A percentile compares a stretch with the other conserved stretches of the same genome.
Evolutionary conservation across 2,888 invertebrate species (phyloP).

Genomic region (Limnephilus lunatus): DNA sequence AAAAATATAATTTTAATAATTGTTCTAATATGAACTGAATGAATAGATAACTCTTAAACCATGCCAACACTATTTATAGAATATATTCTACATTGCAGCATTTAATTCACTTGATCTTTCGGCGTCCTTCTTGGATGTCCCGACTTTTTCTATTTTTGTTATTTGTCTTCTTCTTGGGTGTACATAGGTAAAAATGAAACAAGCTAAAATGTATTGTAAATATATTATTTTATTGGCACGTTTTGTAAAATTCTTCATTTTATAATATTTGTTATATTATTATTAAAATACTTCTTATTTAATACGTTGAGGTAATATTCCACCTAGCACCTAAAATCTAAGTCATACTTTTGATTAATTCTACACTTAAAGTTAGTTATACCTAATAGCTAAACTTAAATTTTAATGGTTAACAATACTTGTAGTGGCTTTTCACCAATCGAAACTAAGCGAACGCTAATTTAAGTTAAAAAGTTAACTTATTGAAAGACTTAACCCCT

Average conservation of each 20-base stretch:
- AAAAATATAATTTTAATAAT: too few relatives aligned
- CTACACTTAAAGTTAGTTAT: background rate
- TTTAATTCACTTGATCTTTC: too few relatives aligned
- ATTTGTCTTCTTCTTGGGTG: too few relatives aligned
- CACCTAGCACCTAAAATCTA: background rate
- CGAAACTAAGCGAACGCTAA: background rate
- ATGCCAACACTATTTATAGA: too few relatives aligned
- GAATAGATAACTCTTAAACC: too few relatives aligned
- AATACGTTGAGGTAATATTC: constrained; percentile 18
- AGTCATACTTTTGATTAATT: background rate
- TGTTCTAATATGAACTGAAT: too few relatives aligned
- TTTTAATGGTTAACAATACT: background rate
- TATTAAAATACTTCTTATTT: background rate
- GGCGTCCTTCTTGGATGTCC: too few relatives aligned
- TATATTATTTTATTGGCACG: constrained; percentile 9
- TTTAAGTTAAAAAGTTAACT: too few relatives aligned
- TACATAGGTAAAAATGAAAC: background rate
- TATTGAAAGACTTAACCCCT: too few relatives aligned
- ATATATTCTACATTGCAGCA: too few relatives aligned
- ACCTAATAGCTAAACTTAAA: background rate
- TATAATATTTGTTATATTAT: background rate
- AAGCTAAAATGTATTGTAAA: background rate
- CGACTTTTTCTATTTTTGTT: too few relatives aligned
- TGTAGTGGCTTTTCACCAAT: background rate
- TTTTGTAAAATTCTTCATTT: background rate